Base-by-base conservation (phyloP, 2,113 vertebrate genomes). In the Pterophyllum scalare region DNA sequence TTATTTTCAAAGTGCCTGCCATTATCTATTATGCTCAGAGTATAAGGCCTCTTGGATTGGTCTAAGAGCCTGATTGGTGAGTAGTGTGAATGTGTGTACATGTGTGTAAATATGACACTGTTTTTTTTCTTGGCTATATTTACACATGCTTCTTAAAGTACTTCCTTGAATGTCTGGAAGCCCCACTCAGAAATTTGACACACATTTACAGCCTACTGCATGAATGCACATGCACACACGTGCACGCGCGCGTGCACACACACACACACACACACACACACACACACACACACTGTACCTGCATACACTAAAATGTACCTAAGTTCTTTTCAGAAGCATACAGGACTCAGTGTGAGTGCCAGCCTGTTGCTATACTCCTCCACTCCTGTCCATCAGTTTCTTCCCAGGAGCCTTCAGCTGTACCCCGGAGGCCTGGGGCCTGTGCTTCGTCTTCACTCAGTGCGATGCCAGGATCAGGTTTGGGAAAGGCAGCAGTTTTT, bases 401-500 rank as follows among this genome's bases (percentile, higher is more conserved):
- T 75, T 92, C 93, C 93, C 92, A 81, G 82, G 87, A 88, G 92
- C 90, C 83, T 82, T 79, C 31, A 84, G 72, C 75, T 57, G 15
- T 54, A 88, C 87, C 90, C 86, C 72, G 91, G 84, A 88, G 91
- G 86, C 87, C 83, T 58, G 65, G 60, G 88, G 90, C 83, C 90
- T 57, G 79, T 46, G 75, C 85, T 82, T 82, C 88, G 70, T 91
- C 87, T 92, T 88, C 91, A 78, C 89, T 84, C 83, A 65, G 91
- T 65, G 65, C 80, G 87, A 94, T 92, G 90, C 92, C 91, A 94
- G 94, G 88, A 92, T 92, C 87, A 86, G 89, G 92, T 94, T 94
- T 94, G 94, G 85, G 90, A 91, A 92, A 92, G 90, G 91, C 90
- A 90, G 88, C 88, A 94, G 85, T 92, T 92, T 94, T 93, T 92